Base-by-base conservation (phyloP, 2,888 invertebrate genomes). In the Holacanthella duospinosa region DNA sequence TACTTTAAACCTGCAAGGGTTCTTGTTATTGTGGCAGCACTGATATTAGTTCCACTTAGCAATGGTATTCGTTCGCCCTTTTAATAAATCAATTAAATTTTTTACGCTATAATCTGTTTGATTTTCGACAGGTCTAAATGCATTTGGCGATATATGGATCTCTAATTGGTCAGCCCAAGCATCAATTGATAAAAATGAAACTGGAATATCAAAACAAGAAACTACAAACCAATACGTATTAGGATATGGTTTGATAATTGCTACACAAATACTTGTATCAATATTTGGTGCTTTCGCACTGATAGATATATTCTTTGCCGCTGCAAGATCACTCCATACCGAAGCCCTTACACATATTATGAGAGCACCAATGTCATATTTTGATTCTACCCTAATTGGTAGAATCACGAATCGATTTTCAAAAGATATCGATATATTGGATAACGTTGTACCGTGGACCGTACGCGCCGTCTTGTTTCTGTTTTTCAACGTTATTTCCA, bases 141-240 rank as follows among this genome's bases (percentile, higher is more conserved):
- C 55, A 4, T 55, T 12, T 6, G 27, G 28, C 9, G 25, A 55
- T 29, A 27, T 55, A 6, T 55, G 55, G 55, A 12, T 55, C 16
- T 55, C 55, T 16, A 4, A 55, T 3, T 55, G 55, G 55, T 55
- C 55, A 29, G 25, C 55, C 19, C 28, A 55, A 21, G 55, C 25
- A 29, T 6, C 55, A 21, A 29, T 19, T 9, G 55, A 55, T 27
- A 26, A 55, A 27, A 29, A 4, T 4, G 28, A 55, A 21, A 55
- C 55, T 6, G 55, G 55, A 12, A 27, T 16, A 29, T 12, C 55
- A 29, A 21, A 6, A 26, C 55, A 29, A 21, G 29, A 3, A 6
- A 55, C 55, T 3, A 55, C 55, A 12, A 26, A 55, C 19, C 9
- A 55, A 21, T 55, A 55, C 55, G 25, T 55, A 12, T 4, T 27